phyloP scores from a whole-genome alignment of 1,140 invertebrate species.

The Zaprionus camerounensis region DNA sequence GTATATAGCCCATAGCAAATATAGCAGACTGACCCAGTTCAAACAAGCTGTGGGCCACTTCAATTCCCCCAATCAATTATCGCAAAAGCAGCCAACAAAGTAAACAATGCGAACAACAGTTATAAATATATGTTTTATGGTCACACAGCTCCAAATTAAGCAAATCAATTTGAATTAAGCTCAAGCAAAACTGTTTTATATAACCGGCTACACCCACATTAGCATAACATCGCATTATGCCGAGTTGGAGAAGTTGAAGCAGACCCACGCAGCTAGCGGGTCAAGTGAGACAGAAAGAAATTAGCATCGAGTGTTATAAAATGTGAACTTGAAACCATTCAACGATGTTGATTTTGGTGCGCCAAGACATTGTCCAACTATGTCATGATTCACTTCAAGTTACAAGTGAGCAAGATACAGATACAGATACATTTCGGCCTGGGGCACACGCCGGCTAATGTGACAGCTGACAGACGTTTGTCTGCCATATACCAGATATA shows the following conservation, averaged over 20 bases:
- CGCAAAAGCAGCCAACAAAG: background rate
- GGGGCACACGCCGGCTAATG: constrained; percentile 46
- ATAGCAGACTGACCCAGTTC: constrained; percentile 51
- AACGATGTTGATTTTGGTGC: constrained; percentile 30
- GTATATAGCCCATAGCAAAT: background rate
- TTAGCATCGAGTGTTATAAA: constrained; percentile 67
- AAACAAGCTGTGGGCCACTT: constrained; percentile 17
- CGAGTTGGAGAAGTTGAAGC: background rate
- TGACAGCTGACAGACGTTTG: constrained; percentile 51
- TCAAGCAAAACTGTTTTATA: constrained; percentile 61
- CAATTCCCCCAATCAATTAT: background rate
- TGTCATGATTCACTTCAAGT: constrained; percentile 68
- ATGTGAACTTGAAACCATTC: constrained; percentile 70
- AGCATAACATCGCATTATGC: constrained; percentile 39
- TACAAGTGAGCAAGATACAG: constrained; percentile 30
- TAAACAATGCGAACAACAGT: constrained; percentile 55
- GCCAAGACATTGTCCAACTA: constrained; percentile 48
- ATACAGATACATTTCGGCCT: constrained; percentile 49
- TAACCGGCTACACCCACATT: constrained; percentile 73
- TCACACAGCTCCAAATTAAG: constrained; percentile 34
- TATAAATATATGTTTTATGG: constrained; percentile 55
- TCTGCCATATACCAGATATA: background rate
- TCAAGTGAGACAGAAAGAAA: constrained; percentile 41
- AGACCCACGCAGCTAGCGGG: constrained; percentile 34
- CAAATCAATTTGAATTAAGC: constrained; percentile 42